Base-by-base conservation (phyloP, 2,797 vertebrate species). In the Rhabdophis nuchalis region DNA sequence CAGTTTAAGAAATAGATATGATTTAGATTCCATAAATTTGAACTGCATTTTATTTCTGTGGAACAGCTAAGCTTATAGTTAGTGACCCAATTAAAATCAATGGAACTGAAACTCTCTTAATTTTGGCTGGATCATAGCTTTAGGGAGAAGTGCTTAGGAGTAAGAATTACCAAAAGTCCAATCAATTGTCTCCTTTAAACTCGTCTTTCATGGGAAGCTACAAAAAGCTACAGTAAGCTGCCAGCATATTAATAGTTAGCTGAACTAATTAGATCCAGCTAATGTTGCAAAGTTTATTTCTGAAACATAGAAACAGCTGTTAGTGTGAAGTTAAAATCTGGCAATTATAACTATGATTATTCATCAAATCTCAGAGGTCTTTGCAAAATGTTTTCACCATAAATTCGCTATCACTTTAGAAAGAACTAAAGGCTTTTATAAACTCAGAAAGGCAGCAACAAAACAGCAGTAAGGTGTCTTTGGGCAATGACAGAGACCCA, bases 181-280 rank as follows among this genome's bases (percentile, higher is more conserved):
- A 88, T 61, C 64, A 88, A 90, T 29, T 85, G 85, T 60, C 54
- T 90, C n/a, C 54, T 92, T 93, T 90, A 93, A 96, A 94, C 86
- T 92, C 93, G 29, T 86, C 86, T 95, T 93, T 94, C 90, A 91
- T 91, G 90, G 94, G 89, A 96, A 96, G 95, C 61, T 92, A 95
- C 95, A 90, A 85, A 92, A 92, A 92, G 87, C 72, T 94, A 94
- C 92, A 95, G 94, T 96, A 95, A 95, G 64, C 96, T 96, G 82
- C 94, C 91, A 87, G 90, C 92, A 92, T 96, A 97, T 96, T 96
- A 96, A 96, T 96, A 96, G 94, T 92, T 91, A 93, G 94, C 95
- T 96, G 96, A 97, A 96, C 95, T 96, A 96, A 95, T 95, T 96
- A 95, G 94, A 95, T 93, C 90, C 61, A 96, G 95, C 88, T 93